A percentile compares a stretch with the other conserved stretches of the same genome.
Evolutionary conservation across 2,113 vertebrate species (phyloP).

Genomic region (Dicaeum eximium): DNA sequence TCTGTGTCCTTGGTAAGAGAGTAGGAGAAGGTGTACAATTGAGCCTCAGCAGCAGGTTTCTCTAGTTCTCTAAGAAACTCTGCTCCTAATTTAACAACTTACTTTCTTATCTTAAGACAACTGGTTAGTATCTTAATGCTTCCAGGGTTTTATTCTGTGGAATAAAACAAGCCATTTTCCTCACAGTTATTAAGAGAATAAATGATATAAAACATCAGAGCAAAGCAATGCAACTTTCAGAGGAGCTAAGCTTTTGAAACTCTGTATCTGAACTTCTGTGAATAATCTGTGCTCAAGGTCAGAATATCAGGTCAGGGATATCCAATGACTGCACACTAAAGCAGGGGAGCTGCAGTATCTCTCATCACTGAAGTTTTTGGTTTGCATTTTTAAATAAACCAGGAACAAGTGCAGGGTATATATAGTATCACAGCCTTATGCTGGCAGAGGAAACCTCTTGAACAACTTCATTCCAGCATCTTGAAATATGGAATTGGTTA

Average conservation of each 20-base stretch:
- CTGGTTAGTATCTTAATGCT: background rate
- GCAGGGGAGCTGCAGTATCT: background rate
- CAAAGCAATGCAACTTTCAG: background rate
- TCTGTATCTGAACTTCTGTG: background rate
- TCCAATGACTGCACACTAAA: background rate
- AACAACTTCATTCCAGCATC: background rate
- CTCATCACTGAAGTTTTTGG: background rate
- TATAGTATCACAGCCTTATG: background rate
- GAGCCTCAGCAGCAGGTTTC: background rate
- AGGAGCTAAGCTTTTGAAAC: background rate
- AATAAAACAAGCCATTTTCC: background rate
- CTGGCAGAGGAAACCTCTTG: background rate
- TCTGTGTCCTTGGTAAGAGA: background rate
- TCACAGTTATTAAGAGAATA: background rate
- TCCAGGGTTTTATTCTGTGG: background rate
- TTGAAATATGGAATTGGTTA: background rate
- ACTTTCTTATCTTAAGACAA: background rate
- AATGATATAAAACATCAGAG: background rate
- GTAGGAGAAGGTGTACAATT: background rate
- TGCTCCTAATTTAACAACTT: background rate
- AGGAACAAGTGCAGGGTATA: slow-evolving; percentile 17
- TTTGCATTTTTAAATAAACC: slow-evolving; percentile 40
- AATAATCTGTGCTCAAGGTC: background rate
- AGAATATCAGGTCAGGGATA: background rate
- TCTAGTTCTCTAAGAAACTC: background rate